Evolutionary conservation across 2,888 invertebrate species (phyloP).

Genomic region (Mellilla xanthometata): DNA sequence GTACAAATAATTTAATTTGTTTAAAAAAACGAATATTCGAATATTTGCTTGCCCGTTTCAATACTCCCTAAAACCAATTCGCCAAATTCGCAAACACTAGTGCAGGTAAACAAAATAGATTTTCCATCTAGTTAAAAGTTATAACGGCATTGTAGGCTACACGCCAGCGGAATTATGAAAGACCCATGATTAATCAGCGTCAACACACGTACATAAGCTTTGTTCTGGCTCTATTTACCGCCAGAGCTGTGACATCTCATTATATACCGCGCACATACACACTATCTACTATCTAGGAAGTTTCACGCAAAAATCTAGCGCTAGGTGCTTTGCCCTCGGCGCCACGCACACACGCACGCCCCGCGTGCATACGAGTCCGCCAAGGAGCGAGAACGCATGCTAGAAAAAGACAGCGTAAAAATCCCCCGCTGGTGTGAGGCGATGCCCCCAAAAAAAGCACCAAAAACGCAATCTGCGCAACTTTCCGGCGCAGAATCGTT

Average conservation of each 20-base stretch:
- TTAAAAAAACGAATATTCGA: no score
- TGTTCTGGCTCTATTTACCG: constrained; percentile 72
- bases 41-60: no score
- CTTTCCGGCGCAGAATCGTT: constrained; percentile 84
- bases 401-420: constrained; percentile 80
- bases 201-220: constrained; percentile 62
- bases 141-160: constrained; percentile 22
- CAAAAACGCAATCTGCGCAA: constrained; percentile 84
- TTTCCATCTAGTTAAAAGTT: constrained; percentile 30
- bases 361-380: constrained; percentile 42
- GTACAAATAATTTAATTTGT: no score
- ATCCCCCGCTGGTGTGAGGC: constrained; percentile 79
- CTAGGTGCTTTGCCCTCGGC: constrained; percentile 73
- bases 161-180: constrained; percentile 54
- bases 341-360: constrained; percentile 35
- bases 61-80: background rate
- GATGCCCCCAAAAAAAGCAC: constrained; percentile 83
- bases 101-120: constrained; percentile 18
- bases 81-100: constrained; percentile 7
- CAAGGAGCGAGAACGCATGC: constrained; percentile 68
- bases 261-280: constrained; percentile 64
- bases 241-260: constrained; percentile 74
- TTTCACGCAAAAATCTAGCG: constrained; percentile 78
- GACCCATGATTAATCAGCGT: constrained; percentile 74
- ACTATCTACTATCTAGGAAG: constrained; percentile 73